Evolutionary conservation across 2,888 invertebrate genomes (phyloP).

Genomic region (Salticus scenicus): DNA sequence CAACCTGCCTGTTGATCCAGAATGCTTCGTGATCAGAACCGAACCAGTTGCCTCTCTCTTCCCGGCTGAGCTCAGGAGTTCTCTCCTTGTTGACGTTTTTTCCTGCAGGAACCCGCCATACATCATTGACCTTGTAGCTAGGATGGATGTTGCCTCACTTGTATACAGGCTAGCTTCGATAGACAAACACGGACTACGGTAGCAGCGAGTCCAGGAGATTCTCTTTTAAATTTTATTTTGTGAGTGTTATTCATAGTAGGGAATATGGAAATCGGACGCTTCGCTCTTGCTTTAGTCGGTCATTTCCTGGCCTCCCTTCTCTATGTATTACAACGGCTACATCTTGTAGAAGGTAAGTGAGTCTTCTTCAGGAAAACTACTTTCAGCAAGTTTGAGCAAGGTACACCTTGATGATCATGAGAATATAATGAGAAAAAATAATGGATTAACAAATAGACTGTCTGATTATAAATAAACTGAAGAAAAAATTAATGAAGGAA

Average conservation of each 20-base stretch:
- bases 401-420: too few relatives aligned
- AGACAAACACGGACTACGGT: neutral
- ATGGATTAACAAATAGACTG: too few relatives aligned
- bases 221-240: too few relatives aligned
- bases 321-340: slow-evolving; percentile 57
- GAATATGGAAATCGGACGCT: slow-evolving; percentile 53
- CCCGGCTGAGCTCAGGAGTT: neutral
- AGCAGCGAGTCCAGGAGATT: neutral
- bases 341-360: slow-evolving; percentile 50
- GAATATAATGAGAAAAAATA: too few relatives aligned
- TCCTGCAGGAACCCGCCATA: neutral
- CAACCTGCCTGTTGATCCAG: neutral
- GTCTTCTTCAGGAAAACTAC: too few relatives aligned
- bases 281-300: slow-evolving; percentile 62
- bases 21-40: neutral
- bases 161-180: slow-evolving; percentile 14
- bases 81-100: neutral
- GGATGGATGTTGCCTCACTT: slow-evolving; percentile 26
- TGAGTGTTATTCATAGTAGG: neutral
- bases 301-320: slow-evolving; percentile 66
- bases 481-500: too few relatives aligned
- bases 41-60: slow-evolving; percentile 15
- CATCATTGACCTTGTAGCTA: slow-evolving; percentile 46
- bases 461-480: too few relatives aligned
- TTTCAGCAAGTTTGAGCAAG: too few relatives aligned